These are phyloP conservation scores for Drosophila lacicola DNA, from an alignment of 2,888 invertebrate genomes.

Conservation along the genomic window DNA sequence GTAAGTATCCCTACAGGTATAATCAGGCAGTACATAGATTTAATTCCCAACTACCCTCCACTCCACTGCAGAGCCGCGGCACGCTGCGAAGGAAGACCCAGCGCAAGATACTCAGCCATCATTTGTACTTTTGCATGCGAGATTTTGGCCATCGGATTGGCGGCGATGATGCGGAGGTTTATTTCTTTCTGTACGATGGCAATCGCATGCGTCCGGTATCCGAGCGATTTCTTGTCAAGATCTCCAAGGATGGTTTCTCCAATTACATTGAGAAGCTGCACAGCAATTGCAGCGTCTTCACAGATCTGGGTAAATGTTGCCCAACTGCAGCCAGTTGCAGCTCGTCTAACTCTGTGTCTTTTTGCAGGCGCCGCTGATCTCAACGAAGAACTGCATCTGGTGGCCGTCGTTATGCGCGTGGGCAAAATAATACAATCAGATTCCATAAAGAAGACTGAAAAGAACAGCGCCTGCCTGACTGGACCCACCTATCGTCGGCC, in stretches of 20 bases:
- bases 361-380: conserved; percentile 91
- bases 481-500: conserved; percentile 89
- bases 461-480: conserved; percentile 60
- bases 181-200: conserved; percentile 93
- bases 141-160: conserved; percentile 95
- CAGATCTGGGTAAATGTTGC: conserved; percentile 87
- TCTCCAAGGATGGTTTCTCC: conserved; percentile 95
- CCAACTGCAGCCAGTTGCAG: too few species aligned
- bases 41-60: too few species aligned
- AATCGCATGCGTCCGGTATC: conserved; percentile 91
- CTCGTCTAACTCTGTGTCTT: not conserved
- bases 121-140: conserved; percentile 94
- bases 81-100: conserved; percentile 83
- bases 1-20: conserved; percentile 86
- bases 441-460: conserved; percentile 84
- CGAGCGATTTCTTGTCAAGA: conserved; percentile 94
- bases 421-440: conserved; percentile 90
- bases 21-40: too few species aligned
- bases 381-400: conserved; percentile 93
- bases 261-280: conserved; percentile 94
- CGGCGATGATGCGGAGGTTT: conserved; percentile 95
- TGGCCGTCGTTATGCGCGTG: conserved; percentile 95
- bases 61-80: conserved; percentile 83
- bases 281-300: conserved; percentile 95
- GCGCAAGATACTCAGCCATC: conserved; percentile 88